Conservation (phyloP, 2,888 invertebrate species). For the Euproctis similis region DNA sequence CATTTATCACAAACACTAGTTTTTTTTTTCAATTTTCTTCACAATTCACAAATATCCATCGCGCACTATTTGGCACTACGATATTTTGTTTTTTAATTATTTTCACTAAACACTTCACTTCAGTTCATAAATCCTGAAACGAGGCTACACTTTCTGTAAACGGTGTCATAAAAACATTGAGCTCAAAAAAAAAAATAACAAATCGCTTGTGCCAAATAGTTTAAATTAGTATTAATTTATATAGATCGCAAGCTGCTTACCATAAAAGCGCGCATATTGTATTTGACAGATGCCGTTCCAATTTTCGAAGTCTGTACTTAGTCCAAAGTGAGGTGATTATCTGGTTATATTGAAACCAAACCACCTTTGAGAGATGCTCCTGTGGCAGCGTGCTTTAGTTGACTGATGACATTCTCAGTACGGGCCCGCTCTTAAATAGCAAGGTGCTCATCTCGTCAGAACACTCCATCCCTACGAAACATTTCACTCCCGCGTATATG, state of each 20-base stretch:
- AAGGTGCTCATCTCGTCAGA: conserved; percentile 71
- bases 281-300: conserved; percentile 37
- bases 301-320: conserved; percentile 35
- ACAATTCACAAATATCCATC: conserved; percentile 23
- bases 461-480: conserved; percentile 68
- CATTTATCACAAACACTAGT: conserved; percentile 6
- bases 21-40: conserved; percentile 2
- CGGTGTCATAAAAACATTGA: conserved; percentile 13
- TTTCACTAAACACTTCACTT: conserved; percentile 54
- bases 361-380: conserved; percentile 59
- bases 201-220: conserved; percentile 55
- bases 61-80: conserved; percentile 44
- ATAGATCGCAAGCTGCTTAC: conserved; percentile 54
- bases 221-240: conserved; percentile 13
- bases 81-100: no score
- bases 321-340: conserved; percentile 26
- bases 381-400: conserved; percentile 58
- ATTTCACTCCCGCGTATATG: conserved; percentile 68
- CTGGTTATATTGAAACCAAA: conserved; percentile 40
- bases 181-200: conserved; percentile 22
- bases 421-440: conserved; percentile 72
- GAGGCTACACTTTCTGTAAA: conserved; percentile 9
- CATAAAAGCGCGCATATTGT: conserved; percentile 69
- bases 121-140: conserved; percentile 28
- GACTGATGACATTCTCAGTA: conserved; percentile 72